Base-by-base conservation (phyloP, 2,888 invertebrate species). In the Bimastos eiseni region DNA sequence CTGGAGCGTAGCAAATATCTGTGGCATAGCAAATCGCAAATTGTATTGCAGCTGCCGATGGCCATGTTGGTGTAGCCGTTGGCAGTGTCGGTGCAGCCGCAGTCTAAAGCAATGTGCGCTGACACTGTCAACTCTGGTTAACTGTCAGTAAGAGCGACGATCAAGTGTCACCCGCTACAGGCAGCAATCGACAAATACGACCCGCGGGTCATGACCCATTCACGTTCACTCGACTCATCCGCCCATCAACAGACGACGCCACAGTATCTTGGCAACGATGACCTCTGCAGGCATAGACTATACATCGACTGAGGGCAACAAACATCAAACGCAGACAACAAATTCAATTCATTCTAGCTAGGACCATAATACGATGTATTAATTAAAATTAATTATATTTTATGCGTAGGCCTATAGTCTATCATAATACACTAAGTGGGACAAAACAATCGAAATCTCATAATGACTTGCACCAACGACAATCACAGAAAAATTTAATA, bases 101-200 rank as follows among this genome's bases (percentile, higher is more conserved):
- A n/a, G 70, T 70, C n/a, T 30, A 70, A n/a, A 30, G 70, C 70
- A 70, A 1, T 70, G n/a, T 70, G n/a, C 70, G n/a, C n/a, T n/a
- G 70, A 70, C 70, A 70, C 70, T n/a, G 13, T 70, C 30, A 70
- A n/a, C n/a, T 30, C 30, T 11, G 8, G 70, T n/a, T 17, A 70
- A 70, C 70, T 70, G 70, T 70, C 70, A 70, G 70, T 70, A 70
- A 70, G 70, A 70, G 0, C 6, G 70, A 70, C 30, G 70, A 70
- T 70, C 30, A 70, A 70, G 70, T 70, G 70, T 70, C 70, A 70
- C 17, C 70, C 0, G 70, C 70, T n/a, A 70, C 30, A 70, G 70
- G n/a, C 70, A 70, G 70, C 70, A 70, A 70, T 70, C 70, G 70
- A 70, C 70, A 70, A 70, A 70, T 70, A 70, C 30, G n/a, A 70